Evolutionary conservation across 2,113 vertebrate genomes (phyloP).

Genomic region (Struthio camelus): DNA sequence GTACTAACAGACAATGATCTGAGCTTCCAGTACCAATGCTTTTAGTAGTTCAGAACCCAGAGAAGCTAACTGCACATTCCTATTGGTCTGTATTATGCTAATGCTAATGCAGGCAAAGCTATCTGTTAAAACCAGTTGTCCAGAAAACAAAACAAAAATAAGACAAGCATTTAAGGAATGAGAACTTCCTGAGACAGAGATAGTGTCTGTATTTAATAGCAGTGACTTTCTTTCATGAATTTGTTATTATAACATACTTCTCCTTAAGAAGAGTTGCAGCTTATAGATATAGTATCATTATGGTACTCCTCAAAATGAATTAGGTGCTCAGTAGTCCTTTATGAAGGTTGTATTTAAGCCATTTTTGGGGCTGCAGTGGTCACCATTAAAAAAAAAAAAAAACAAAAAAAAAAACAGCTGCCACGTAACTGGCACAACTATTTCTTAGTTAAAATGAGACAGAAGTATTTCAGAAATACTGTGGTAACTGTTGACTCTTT

Average conservation of each 20-base stretch:
- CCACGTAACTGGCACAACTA: background rate
- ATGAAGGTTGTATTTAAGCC: background rate
- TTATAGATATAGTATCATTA: background rate
- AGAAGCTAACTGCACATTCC: background rate
- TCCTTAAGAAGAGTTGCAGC: background rate
- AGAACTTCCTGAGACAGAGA: background rate
- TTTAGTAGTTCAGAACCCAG: background rate
- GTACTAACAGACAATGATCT: background rate
- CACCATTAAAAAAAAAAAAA: background rate
- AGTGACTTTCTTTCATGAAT: background rate
- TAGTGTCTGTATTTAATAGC: background rate
- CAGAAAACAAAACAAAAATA: background rate
- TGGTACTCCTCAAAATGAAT: background rate
- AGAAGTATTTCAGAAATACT: background rate
- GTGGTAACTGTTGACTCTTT: background rate
- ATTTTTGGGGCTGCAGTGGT: background rate
- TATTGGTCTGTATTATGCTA: background rate
- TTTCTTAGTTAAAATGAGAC: background rate
- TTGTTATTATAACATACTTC: background rate
- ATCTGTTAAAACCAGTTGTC: background rate
- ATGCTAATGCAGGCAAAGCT: background rate
- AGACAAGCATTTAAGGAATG: background rate
- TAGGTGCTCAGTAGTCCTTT: background rate
- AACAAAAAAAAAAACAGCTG: fast-evolving
- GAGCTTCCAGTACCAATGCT: background rate